Evolutionary conservation across 2,888 invertebrate genomes (phyloP).

Genomic region (Ephialtes manifestator): DNA sequence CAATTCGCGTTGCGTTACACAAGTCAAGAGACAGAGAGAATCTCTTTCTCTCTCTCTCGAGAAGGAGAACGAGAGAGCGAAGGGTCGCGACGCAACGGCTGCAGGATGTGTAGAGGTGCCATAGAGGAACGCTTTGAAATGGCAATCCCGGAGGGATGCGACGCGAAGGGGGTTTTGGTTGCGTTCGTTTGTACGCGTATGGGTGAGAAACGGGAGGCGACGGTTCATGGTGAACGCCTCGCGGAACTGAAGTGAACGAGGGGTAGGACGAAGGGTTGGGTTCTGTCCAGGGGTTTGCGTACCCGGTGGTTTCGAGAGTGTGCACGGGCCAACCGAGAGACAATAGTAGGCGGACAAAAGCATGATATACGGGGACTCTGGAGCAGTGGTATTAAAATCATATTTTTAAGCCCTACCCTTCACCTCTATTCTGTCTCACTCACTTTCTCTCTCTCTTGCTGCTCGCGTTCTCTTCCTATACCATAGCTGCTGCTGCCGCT

Average conservation of each 20-base stretch:
- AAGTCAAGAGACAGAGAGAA: conserved; percentile 27
- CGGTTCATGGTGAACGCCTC: conserved; percentile 24
- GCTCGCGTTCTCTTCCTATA: not conserved
- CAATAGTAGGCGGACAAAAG: conserved; percentile 85
- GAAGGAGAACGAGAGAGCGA: conserved; percentile 18
- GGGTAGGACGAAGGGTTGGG: conserved; percentile 51
- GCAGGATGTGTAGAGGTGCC: conserved; percentile 16
- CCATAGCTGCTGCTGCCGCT: no score
- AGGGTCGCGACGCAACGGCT: not conserved
- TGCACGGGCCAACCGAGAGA: conserved; percentile 79
- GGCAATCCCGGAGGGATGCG: conserved; percentile 35
- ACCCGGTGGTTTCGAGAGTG: conserved; percentile 75
- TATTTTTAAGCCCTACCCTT: conserved; percentile 82
- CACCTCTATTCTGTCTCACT: conserved; percentile 46
- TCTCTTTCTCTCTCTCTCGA: no score
- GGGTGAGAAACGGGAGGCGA: conserved; percentile 53
- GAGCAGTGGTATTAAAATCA: conserved; percentile 85
- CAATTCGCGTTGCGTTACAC: conserved; percentile 40
- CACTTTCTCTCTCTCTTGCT: conserved; percentile 38
- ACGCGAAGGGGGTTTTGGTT: conserved; percentile 37
- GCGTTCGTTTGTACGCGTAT: conserved; percentile 35
- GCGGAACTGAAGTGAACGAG: conserved; percentile 15
- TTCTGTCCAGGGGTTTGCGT: conserved; percentile 56
- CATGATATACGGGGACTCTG: conserved; percentile 83
- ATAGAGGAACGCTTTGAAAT: conserved; percentile 42